These are phyloP conservation scores for Epinotia bilunana DNA, from an alignment of 2,888 invertebrate genomes.

Conservation along the genomic window DNA sequence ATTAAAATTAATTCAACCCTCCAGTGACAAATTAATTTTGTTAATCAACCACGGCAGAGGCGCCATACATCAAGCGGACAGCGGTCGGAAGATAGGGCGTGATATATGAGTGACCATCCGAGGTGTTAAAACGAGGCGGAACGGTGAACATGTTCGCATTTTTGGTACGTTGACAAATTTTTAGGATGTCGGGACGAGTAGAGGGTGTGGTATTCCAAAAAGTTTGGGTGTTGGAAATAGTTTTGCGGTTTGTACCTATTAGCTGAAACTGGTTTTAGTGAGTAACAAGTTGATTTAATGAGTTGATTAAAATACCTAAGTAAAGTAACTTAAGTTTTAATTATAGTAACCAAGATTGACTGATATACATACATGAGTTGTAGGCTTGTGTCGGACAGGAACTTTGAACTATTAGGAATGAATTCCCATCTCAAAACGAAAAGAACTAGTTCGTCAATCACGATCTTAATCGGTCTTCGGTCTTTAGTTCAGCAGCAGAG, in stretches of 20 bases:
- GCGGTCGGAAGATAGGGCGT: conserved; percentile 60
- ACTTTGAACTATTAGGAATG: too few species aligned
- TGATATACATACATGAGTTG: too few species aligned
- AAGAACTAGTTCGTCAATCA: too few species aligned
- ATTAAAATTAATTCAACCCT: conserved; percentile 47
- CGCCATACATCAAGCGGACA: conserved; percentile 80
- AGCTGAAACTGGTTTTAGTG: conserved; percentile 4
- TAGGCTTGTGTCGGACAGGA: too few species aligned
- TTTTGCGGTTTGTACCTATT: conserved; percentile 9
- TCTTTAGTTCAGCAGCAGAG: too few species aligned
- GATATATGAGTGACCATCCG: conserved; percentile 73
- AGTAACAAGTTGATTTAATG: neutral
- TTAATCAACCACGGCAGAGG: conserved; percentile 74
- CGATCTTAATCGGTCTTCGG: too few species aligned
- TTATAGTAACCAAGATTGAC: too few species aligned
- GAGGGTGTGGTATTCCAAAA: conserved; percentile 36
- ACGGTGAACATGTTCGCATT: conserved; percentile 42
- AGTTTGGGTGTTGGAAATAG: conserved; percentile 12
- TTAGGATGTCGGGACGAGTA: conserved; percentile 39
- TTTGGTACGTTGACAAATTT: conserved; percentile 44
- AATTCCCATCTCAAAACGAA: too few species aligned
- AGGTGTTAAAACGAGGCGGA: conserved; percentile 61
- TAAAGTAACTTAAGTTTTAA: too few species aligned
- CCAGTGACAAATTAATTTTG: conserved; percentile 80
- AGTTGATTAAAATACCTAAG: too few species aligned